phyloP scores from a whole-genome alignment of 2,113 vertebrate species.

The Salvelinus alpinus region DNA sequence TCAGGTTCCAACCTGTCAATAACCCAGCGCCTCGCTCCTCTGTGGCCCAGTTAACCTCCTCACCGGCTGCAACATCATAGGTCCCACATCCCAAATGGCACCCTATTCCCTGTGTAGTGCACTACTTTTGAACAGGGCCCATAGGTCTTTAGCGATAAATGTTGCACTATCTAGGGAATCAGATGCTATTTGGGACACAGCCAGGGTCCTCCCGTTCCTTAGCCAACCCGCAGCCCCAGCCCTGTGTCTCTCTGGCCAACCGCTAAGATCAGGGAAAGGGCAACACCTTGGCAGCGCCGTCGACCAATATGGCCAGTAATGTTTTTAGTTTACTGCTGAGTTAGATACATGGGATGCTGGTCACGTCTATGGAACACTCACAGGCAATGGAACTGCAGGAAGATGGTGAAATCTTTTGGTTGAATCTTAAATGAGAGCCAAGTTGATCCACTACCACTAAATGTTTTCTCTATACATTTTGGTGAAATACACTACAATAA shows the following conservation, averaged over 20 bases:
- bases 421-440: constrained; percentile 33
- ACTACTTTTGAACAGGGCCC: constrained; percentile 26
- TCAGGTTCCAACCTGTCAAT: constrained; percentile 83
- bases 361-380: constrained; percentile 35
- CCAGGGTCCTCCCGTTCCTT: constrained; percentile 18
- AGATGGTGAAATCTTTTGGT: constrained; percentile 28
- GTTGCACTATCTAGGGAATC: too few relatives aligned
- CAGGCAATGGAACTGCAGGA: not conserved
- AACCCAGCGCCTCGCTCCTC: constrained; percentile 68
- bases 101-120: constrained; percentile 33
- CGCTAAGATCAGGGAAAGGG: constrained; percentile 60
- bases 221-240: constrained; percentile 53
- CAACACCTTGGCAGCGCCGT: constrained; percentile 57
- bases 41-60: constrained; percentile 74
- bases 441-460: constrained; percentile 38
- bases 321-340: constrained; percentile 54
- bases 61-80: constrained; percentile 44
- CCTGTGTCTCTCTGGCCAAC: constrained; percentile 12
- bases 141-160: not conserved
- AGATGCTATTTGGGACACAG: constrained; percentile 16
- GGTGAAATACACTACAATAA: constrained; percentile 35
- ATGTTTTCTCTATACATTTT: constrained; percentile 48
- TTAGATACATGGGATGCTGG: constrained; percentile 59
- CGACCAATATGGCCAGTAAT: constrained; percentile 57
- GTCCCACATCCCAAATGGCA: not conserved